Conservation (phyloP, 2,797 vertebrate genomes). For the Lepilemur ruficaudatus region DNA sequence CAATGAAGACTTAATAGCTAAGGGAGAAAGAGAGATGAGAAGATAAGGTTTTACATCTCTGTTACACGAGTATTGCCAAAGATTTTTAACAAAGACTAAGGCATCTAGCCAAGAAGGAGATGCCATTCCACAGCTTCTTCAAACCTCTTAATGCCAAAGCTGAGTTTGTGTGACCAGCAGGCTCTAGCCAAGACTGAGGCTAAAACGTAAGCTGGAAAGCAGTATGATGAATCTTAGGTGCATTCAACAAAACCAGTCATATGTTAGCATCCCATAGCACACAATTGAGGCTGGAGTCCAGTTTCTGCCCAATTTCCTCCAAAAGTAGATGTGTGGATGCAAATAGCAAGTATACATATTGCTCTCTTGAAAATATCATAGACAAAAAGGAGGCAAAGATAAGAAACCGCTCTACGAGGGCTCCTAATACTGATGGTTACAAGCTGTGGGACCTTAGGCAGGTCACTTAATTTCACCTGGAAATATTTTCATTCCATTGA, state of each 20-base stretch:
- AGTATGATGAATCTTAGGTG: background rate
- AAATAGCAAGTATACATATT: background rate
- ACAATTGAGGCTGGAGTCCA: background rate
- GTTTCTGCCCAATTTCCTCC: background rate
- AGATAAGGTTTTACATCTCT: background rate
- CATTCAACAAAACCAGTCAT: background rate
- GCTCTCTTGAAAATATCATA: background rate
- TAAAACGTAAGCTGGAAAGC: background rate
- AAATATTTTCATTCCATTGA: background rate
- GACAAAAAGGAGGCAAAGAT: background rate
- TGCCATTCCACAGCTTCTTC: background rate
- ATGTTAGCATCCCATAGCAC: background rate
- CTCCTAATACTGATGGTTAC: background rate
- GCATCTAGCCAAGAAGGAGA: background rate
- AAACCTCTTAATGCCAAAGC: background rate
- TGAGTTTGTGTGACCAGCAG: background rate
- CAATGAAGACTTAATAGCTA: background rate
- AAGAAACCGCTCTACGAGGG: background rate
- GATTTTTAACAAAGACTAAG: background rate
- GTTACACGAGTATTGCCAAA: background rate
- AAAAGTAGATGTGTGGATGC: background rate
- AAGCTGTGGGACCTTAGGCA: no score
- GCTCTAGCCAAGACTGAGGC: background rate
- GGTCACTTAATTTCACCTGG: background rate
- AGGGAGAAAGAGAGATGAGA: background rate